Percentiles rank a stretch among this genome's conserved stretches.
Evolutionary conservation across 30 jellyfish, hydroid and myxozoan species (phyloP).

Genomic region (Aurelia sp.): DNA sequence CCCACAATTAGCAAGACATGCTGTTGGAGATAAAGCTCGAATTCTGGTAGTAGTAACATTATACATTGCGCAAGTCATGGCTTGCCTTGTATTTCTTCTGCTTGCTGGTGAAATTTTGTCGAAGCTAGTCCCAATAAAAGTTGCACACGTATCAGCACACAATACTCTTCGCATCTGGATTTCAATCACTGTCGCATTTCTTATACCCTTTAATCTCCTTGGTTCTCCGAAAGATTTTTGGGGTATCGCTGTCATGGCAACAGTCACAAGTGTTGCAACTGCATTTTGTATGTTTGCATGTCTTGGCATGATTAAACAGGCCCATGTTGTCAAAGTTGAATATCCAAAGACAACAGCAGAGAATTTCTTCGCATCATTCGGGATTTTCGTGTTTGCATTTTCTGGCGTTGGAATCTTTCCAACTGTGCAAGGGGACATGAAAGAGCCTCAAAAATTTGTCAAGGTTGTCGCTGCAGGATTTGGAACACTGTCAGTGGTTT

Average conservation of each 20-base stretch:
- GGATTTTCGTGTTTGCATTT: conserved; percentile 87
- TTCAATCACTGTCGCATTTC: conserved; percentile 69
- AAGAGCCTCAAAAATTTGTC: conserved; percentile 81
- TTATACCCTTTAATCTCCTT: conserved; percentile 87
- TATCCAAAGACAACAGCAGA: conserved; percentile 58
- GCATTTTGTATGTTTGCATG: conserved; percentile 62
- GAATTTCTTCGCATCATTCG: conserved; percentile 83
- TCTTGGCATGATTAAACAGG: conserved; percentile 52
- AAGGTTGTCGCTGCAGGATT: conserved; percentile 82
- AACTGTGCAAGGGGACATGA: conserved; percentile 92
- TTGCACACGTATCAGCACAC: conserved; percentile 58
- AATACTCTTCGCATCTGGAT: conserved; percentile 89
- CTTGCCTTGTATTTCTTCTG: conserved; percentile 84
- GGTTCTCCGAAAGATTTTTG: conserved; percentile 96
- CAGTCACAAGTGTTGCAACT: conserved; percentile 83
- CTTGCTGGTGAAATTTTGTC: conserved; percentile 91
- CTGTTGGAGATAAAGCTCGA: conserved; percentile 80
- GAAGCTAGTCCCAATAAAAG: conserved; percentile 75
- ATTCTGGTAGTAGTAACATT: conserved; percentile 62
- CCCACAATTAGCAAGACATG: conserved; percentile 86
- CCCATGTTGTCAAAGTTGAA: conserved; percentile 45
- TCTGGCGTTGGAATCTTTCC: conserved; percentile 95
- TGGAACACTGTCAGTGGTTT: conserved; percentile 66
- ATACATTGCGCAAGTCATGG: conserved; percentile 66
- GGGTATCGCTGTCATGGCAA: conserved; percentile 93